These are phyloP conservation scores for Accipiter virgatus DNA, from an alignment of 2,113 vertebrate species.

Conservation along the genomic window DNA sequence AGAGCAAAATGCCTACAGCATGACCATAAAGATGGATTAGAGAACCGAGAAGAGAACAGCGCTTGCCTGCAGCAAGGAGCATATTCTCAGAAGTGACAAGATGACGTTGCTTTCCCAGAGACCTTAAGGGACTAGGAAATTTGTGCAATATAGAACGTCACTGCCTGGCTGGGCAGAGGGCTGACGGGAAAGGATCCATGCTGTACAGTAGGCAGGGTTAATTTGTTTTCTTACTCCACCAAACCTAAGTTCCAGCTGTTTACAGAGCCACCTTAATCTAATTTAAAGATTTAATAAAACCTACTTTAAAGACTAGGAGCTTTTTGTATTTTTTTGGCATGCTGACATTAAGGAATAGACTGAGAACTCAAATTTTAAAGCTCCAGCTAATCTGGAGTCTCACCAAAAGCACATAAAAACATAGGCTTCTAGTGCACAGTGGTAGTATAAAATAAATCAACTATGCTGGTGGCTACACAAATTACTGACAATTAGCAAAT, in stretches of 20 bases:
- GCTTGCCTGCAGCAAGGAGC: background rate
- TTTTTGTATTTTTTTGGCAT: background rate
- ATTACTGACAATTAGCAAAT: background rate
- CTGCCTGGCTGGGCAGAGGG: background rate
- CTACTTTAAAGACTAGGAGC: background rate
- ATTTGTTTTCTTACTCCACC: background rate
- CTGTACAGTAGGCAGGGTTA: background rate
- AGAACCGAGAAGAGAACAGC: background rate
- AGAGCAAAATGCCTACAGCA: background rate
- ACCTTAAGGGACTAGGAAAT: background rate
- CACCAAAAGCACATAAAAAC: background rate
- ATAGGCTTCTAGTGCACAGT: background rate
- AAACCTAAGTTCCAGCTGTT: background rate
- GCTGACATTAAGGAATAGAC: background rate
- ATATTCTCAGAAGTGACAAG: background rate
- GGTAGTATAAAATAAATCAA: background rate
- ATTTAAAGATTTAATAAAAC: background rate
- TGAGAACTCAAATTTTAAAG: background rate
- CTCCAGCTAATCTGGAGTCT: background rate
- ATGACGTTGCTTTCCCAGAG: background rate
- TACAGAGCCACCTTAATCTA: background rate
- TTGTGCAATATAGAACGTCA: background rate
- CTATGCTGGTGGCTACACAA: background rate
- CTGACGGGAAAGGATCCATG: background rate
- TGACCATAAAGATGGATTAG: background rate